A percentile compares a stretch with the other conserved stretches of the same genome.
Conservation (phyloP, 2,888 invertebrate species). For the Yponomeuta evonymella region DNA sequence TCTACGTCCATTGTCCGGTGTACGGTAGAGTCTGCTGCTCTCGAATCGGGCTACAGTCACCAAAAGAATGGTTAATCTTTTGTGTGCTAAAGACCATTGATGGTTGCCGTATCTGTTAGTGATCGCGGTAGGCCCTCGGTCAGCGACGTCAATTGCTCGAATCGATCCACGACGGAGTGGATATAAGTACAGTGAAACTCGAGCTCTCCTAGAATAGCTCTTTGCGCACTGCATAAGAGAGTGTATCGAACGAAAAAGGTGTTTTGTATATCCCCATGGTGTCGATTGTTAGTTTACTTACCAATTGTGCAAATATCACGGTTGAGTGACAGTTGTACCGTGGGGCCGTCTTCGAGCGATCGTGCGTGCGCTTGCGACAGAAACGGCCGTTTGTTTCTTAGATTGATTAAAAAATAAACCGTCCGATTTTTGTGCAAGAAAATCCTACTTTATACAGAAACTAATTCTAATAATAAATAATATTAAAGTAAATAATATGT, state of each 20-base stretch:
- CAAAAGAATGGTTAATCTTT: too few species aligned
- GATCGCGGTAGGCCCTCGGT: neutral
- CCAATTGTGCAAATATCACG: neutral
- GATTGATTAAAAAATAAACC: neutral
- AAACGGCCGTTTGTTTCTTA: neutral
- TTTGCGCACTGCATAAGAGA: too few species aligned
- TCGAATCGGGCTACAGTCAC: too few species aligned
- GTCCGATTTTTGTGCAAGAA: neutral
- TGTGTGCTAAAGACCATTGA: neutral
- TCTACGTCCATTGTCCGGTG: too few species aligned
- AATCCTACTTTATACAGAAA: neutral
- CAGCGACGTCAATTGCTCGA: neutral
- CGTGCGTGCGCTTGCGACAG: conserved; percentile 32
- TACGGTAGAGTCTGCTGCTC: too few species aligned
- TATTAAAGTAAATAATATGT: too few species aligned
- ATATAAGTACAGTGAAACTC: neutral
- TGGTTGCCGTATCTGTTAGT: neutral
- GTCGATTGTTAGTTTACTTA: neutral
- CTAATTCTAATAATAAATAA: too few species aligned
- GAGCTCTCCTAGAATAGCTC: too few species aligned
- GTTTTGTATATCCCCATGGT: neutral
- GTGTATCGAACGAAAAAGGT: too few species aligned
- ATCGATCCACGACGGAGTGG: neutral
- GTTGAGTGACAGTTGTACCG: conserved; percentile 33
- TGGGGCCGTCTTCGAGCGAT: conserved; percentile 39